phyloP scores from a whole-genome alignment of 2,888 invertebrate genomes.

The Ashinkailepas kermadecensis region DNA sequence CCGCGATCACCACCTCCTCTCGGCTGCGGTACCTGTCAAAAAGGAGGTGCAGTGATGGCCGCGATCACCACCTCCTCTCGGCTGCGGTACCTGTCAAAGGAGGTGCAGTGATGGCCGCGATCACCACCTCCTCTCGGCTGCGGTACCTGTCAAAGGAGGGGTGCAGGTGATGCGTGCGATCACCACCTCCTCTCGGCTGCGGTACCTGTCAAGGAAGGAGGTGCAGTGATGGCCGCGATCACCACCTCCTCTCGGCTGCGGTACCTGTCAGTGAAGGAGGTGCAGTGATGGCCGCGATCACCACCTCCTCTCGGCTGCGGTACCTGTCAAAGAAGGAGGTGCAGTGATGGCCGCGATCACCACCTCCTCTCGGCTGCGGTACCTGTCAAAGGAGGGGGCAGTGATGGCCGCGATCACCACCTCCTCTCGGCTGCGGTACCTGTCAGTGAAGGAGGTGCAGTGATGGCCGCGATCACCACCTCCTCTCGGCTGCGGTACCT shows the following conservation, averaged over 20 bases:
- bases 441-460: not conserved
- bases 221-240: not conserved
- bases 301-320: slow-evolving; percentile 16
- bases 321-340: not conserved
- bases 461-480: not conserved
- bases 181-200: not conserved
- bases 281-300: not conserved
- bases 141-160: not conserved
- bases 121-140: not conserved
- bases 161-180: not conserved
- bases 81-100: not conserved
- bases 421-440: not conserved
- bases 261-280: not conserved
- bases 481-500: not conserved
- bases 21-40: not conserved
- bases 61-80: not conserved
- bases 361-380: not conserved
- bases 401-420: too few species aligned
- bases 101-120: too few species aligned
- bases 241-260: not conserved
- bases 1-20: slow-evolving; percentile 14
- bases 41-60: not conserved
- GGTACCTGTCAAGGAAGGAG: not conserved
- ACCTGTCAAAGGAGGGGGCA: not conserved
- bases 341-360: not conserved